A percentile compares a stretch with the other conserved stretches of the same genome.
Conservation (phyloP, 2,888 invertebrate genomes). For the Nomada ferruginata region DNA sequence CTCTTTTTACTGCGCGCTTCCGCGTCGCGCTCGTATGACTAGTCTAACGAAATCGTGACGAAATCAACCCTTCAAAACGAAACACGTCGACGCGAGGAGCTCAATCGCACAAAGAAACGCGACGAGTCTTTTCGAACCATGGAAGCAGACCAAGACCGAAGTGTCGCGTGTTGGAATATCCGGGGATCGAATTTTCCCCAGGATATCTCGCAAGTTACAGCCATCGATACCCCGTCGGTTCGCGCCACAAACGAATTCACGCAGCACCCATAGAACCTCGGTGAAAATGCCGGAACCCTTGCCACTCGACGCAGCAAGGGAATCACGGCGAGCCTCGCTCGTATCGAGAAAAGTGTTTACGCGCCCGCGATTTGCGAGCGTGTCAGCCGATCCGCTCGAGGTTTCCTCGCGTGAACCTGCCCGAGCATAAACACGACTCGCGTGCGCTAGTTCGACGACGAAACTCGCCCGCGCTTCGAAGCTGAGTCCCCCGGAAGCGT, state of each 20-base stretch:
- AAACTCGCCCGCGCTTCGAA: constrained; percentile 16
- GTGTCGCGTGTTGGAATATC: no score
- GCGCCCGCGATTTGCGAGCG: constrained; percentile 32
- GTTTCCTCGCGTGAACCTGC: constrained; percentile 26
- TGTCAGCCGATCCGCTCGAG: constrained; percentile 37
- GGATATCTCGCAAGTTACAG: neutral
- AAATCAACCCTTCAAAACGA: no score
- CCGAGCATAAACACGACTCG: neutral
- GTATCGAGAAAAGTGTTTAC: constrained; percentile 37
- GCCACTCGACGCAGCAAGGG: neutral
- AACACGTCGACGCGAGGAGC: no score
- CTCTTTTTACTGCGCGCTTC: constrained; percentile 45
- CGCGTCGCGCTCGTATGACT: constrained; percentile 8
- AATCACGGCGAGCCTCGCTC: constrained; percentile 13
- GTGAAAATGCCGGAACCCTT: neutral
- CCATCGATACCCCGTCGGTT: neutral
- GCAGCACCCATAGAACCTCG: neutral
- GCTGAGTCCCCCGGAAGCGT: constrained; percentile 50
- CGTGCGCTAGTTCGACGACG: neutral
- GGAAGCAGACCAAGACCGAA: no score
- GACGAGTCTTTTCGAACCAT: no score
- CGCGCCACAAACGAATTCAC: constrained; percentile 8
- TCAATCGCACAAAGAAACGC: no score
- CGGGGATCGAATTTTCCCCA: neutral
- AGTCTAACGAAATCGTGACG: no score